Base-by-base conservation (phyloP, 2,113 vertebrate genomes). In the Strix aluco region DNA sequence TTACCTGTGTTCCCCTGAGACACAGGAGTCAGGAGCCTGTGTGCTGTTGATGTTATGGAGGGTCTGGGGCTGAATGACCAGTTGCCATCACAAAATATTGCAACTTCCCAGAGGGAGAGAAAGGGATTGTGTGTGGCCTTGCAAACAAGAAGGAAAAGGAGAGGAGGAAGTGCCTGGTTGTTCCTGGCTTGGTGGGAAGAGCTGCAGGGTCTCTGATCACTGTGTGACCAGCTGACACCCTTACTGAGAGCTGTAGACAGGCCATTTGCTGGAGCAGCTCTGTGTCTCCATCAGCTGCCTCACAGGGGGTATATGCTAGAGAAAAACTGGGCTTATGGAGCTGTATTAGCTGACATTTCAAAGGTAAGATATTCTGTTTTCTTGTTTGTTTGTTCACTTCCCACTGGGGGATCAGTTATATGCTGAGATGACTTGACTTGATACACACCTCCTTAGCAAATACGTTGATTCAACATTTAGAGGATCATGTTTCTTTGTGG, bases 401-500 rank as follows among this genome's bases (percentile, higher is more conserved):
- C 63, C 29, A 14, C 67, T 49, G 47, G 57, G 78, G 34, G 67
- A 83, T 95, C 63, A 71, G 72, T 86, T 94, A 2, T n/a, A 21
- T 23, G 21, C 42, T 81, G 66, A 81, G 63, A 91, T 54, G 13
- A 40, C 65, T 81, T 88, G 57, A 74, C 61, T 87, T 30, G 34
- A 72, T 81, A 51, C 86, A 58, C 73, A 66, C 29, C 70, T 93
- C 58, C 80, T 96, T 91, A 95, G 91, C 46, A 88, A 72, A 72
- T 57, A 40, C 0, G 2, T 95, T 93, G 85, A 86, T 90, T 92
- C 57, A 92, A 21, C 2, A 0, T 92, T 94, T 91, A 93, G 81
- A 78, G 55, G 92, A 86, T 92, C 70, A 13, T 78, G 73, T 97
- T 97, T 97, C 93, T 79, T 73, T 91, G 80, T 92, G 77, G 91